These are phyloP conservation scores for Promerops cafer DNA, from an alignment of 2,113 vertebrate species.

Conservation along the genomic window DNA sequence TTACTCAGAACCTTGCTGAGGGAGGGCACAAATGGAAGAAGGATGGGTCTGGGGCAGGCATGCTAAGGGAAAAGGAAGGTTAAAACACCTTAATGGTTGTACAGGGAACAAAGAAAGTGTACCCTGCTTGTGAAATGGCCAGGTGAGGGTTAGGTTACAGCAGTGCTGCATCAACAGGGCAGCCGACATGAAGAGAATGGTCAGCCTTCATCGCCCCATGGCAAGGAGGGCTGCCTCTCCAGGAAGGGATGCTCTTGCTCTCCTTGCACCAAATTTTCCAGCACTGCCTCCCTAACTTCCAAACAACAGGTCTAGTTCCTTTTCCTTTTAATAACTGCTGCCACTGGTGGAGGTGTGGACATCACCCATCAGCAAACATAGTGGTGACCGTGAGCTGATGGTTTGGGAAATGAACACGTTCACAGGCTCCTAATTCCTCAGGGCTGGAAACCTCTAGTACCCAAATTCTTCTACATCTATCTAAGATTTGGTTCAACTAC, in stretches of 20 bases:
- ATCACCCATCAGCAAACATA: not conserved
- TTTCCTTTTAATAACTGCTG: not conserved
- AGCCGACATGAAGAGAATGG: not conserved
- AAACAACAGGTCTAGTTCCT: not conserved
- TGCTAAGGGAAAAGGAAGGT: not conserved
- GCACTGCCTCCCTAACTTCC: not conserved
- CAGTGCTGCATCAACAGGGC: rapidly evolving
- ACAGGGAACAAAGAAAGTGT: not conserved
- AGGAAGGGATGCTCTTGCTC: not conserved
- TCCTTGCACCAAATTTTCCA: not conserved
- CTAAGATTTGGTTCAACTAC: not conserved
- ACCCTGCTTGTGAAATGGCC: not conserved
- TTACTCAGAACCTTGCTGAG: not conserved
- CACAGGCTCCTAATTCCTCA: not conserved
- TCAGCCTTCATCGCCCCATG: rapidly evolving
- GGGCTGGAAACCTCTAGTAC: not conserved
- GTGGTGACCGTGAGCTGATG: not conserved
- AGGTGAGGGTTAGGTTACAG: not conserved
- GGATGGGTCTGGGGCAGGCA: not conserved
- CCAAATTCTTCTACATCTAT: not conserved
- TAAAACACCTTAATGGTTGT: not conserved
- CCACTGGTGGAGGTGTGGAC: not conserved
- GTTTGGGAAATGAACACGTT: not conserved
- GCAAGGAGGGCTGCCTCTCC: not conserved
- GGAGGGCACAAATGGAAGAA: not conserved